Evolutionary conservation across 92 coral and sea anemone species (phyloP), one percentile per base, ranked within the genome.

Genomic region (Siderastrea radians): DNA sequence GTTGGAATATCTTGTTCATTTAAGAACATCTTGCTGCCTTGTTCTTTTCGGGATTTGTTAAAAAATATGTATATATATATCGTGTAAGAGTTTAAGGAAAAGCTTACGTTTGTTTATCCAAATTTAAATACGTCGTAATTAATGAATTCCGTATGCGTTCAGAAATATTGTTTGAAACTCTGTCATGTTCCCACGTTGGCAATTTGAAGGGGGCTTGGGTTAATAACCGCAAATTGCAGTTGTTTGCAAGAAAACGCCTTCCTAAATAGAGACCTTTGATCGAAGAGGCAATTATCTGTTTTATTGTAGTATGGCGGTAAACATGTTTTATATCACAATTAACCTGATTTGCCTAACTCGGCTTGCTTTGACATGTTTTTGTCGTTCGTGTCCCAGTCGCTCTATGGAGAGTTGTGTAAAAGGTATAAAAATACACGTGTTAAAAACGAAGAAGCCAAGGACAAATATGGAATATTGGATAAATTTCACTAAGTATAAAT

Each of bases 161-260:
- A 7, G 70, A 38, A 61, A 61, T 61, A 58, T 62, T 78, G 70
- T 65, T 61, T 47, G 43, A 78, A 48, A 11, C 65, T 64, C 74
- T 68, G 46, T 64, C 16, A 50, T 26, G 61, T 46, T 58, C 45
- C 47, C 68, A 70, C 46, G 12, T 14, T 16, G 55, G 13, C 6
- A 44, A 52, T 38, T 79, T 44, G 59, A 38, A 68, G 13, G 0
- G 47, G 17, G 46, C 7, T 67, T 17, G 51, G 15, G 46, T 46
- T 82, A 70, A 55, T 55, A 12, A 44, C 78, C 13, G 68, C 77
- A 57, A 69, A 70, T 70, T 69, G 52, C 38, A 59, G 68, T 57
- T 82, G 55, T 69, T 8, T 57, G 7, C 6, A 46, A 47, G 86
- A 14, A 58, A 82, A 72, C 77, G 54, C 68, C 77, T 57, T 26